Conservation (phyloP, 2,888 invertebrate genomes). For the Tuta absoluta region DNA sequence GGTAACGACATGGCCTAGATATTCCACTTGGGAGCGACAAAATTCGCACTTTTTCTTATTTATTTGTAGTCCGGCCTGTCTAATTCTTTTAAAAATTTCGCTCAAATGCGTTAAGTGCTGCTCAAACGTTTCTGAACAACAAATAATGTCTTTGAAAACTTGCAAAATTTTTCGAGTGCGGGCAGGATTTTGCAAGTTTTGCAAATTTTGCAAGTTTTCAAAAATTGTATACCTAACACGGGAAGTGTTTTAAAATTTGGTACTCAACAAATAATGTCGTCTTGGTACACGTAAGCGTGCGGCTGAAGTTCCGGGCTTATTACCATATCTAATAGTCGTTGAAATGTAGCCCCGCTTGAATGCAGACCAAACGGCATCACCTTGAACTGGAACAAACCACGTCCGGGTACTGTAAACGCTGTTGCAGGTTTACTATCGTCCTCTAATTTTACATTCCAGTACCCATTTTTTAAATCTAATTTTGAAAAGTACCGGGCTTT, state of each 20-base stretch:
- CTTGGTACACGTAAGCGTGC: background rate
- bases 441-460: no score
- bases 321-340: background rate
- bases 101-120: background rate
- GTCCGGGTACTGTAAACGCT: background rate
- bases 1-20: background rate
- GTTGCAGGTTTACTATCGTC: background rate
- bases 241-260: no score
- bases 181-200: no score
- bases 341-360: background rate
- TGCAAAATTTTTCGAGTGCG: no score
- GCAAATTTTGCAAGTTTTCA: no score
- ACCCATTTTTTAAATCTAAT: no score
- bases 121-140: no score
- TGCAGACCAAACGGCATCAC: no score
- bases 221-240: no score
- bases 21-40: background rate
- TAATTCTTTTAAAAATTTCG: background rate
- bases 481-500: no score
- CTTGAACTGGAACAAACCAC: no score
- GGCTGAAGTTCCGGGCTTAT: background rate
- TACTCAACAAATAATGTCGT: background rate
- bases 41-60: slow-evolving; percentile 1
- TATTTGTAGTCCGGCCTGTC: background rate
- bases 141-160: no score